Evolutionary conservation across 1,140 invertebrate genomes (phyloP).

Genomic region (Drosophila oshimai): DNA sequence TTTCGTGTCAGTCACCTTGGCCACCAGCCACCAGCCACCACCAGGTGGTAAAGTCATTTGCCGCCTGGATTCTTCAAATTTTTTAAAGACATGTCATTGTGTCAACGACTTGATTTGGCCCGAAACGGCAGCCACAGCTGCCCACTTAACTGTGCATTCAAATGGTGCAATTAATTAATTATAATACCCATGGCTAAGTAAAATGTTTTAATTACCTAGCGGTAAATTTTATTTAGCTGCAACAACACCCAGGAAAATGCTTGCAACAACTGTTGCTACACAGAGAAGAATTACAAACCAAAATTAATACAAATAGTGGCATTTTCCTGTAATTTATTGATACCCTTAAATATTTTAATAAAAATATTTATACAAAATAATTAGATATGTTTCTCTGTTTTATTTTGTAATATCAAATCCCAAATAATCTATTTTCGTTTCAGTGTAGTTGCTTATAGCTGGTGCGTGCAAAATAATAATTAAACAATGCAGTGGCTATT

Average conservation of each 20-base stretch:
- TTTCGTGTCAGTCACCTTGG: conserved; percentile 66
- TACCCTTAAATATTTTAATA: no score
- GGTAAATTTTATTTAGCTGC: conserved; percentile 70
- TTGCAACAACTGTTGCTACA: conserved; percentile 7
- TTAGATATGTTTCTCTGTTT: accelerated
- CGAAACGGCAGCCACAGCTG: neutral
- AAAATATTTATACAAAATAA: no score
- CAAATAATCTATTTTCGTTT: neutral
- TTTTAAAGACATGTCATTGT: conserved; percentile 34
- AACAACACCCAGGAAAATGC: conserved; percentile 57
- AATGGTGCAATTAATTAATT: conserved; percentile 34
- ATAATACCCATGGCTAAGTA: conserved; percentile 13
- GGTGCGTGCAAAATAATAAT: conserved; percentile 36
- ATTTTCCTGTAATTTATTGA: no score
- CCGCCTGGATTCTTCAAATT: conserved; percentile 10
- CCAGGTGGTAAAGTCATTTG: conserved; percentile 18
- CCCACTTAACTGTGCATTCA: conserved; percentile 2
- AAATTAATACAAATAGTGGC: no score
- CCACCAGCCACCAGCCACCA: no score
- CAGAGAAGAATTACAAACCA: neutral
- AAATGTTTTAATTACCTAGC: conserved; percentile 45
- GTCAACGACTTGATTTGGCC: conserved; percentile 41
- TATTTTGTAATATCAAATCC: no score
- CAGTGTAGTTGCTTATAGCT: neutral
- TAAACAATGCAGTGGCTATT: conserved; percentile 20